Percentiles rank a stretch among this genome's conserved stretches.
Evolutionary conservation across 2,888 invertebrate genomes (phyloP).

Genomic region (Cephus pygmeus): DNA sequence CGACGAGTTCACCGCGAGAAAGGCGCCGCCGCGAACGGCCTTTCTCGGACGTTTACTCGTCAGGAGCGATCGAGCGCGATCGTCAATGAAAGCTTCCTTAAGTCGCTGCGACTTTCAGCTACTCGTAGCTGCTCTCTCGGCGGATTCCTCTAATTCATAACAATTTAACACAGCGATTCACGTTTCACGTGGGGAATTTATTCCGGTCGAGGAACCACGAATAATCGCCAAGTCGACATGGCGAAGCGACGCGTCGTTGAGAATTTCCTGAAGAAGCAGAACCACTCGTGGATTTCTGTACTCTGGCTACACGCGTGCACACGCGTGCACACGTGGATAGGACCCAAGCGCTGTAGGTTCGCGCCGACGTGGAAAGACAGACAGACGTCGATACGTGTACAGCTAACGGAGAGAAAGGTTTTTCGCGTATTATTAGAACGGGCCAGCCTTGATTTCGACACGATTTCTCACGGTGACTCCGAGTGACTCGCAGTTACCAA

Average conservation of each 20-base stretch:
- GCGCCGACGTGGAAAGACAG: not conserved
- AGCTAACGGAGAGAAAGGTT: constrained; percentile 2
- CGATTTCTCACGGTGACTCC: not conserved
- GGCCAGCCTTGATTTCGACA: constrained; percentile 2
- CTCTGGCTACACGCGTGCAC: not conserved
- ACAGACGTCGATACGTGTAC: not conserved
- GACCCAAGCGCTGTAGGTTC: not conserved
- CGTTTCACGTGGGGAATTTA: not conserved
- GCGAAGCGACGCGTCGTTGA: not conserved
- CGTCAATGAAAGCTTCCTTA: not conserved
- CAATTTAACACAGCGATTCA: not conserved
- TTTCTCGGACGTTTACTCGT: not conserved
- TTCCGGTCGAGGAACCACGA: not conserved
- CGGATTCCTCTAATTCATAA: not conserved
- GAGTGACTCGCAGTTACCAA: not conserved
- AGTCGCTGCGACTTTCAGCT: not conserved
- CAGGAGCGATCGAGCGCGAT: not conserved
- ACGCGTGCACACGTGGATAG: not conserved
- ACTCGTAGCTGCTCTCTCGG: not conserved
- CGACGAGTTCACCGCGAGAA: not conserved
- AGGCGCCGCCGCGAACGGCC: not conserved
- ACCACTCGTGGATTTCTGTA: not conserved
- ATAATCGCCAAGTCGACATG: not conserved
- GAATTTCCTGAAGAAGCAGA: not conserved
- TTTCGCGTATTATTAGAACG: not conserved